Evolutionary conservation across 2,113 vertebrate species (phyloP).

Genomic region (Phycodurus eques): DNA sequence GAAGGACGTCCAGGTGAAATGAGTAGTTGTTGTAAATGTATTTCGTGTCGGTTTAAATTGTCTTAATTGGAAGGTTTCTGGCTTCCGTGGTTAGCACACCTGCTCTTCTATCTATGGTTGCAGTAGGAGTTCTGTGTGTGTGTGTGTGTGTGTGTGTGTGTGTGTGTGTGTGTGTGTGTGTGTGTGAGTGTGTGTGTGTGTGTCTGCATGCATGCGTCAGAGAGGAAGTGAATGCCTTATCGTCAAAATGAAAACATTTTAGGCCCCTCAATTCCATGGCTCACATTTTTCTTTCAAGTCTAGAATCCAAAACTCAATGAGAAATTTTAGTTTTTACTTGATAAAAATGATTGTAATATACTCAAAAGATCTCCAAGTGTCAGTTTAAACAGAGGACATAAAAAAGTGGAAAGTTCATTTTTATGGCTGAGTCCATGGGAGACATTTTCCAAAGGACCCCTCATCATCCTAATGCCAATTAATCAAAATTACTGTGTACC

Average conservation of each 20-base stretch:
- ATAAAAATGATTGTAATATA: no score
- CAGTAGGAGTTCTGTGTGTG: constrained; percentile 46
- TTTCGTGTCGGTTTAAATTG: constrained; percentile 66
- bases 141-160: constrained; percentile 17
- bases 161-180: constrained; percentile 13
- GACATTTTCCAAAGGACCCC: no score
- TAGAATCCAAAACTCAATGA: constrained; percentile 8
- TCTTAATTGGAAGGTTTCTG: constrained; percentile 76
- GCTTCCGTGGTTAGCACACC: constrained; percentile 72
- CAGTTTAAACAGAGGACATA: no score
- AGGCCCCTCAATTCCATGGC: background rate
- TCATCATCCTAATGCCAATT: no score
- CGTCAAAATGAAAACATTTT: constrained; percentile 24
- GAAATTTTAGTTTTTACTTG: no score
- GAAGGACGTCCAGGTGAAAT: constrained; percentile 44
- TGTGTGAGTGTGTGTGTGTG: constrained; percentile 20
- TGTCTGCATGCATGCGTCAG: background rate
- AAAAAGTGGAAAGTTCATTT: no score
- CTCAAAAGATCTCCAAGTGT: no score
- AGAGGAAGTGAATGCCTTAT: constrained; percentile 7
- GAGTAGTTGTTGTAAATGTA: constrained; percentile 40
- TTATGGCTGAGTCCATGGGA: no score
- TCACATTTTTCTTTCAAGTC: constrained; percentile 6
- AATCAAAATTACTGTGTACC: no score
- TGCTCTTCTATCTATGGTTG: constrained; percentile 68